These are phyloP conservation scores for Marmota flaviventris DNA, from an alignment of 2,113 vertebrate species.

Conservation along the genomic window DNA sequence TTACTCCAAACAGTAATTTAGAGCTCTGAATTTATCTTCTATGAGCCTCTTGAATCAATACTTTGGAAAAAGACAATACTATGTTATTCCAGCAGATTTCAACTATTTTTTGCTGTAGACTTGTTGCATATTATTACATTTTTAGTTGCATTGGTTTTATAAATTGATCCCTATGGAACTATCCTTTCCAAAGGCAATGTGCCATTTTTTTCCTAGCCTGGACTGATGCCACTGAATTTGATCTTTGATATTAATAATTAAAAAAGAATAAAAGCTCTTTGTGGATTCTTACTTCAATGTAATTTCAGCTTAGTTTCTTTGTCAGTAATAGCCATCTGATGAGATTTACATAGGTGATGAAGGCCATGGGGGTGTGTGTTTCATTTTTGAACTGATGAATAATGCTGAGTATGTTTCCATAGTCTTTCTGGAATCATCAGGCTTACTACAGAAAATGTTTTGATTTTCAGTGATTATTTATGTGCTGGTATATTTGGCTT, in stretches of 20 bases:
- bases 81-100: slow-evolving; percentile 26
- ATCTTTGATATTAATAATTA: slow-evolving; percentile 83
- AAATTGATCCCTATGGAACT: slow-evolving; percentile 53
- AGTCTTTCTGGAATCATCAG: neutral
- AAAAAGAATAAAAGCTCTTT: slow-evolving; percentile 69
- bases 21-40: slow-evolving; percentile 11
- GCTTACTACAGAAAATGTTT: neutral
- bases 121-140: slow-evolving; percentile 42
- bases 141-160: slow-evolving; percentile 57
- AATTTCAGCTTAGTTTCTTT: slow-evolving; percentile 44
- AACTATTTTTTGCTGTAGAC: slow-evolving; percentile 7
- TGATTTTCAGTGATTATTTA: neutral
- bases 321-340: slow-evolving; percentile 22
- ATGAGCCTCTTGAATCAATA: neutral
- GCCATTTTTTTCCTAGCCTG: slow-evolving; percentile 75
- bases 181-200: slow-evolving; percentile 66
- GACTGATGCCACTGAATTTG: slow-evolving; percentile 69
- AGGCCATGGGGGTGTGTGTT: neutral
- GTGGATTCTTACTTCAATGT: slow-evolving; percentile 54
- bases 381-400: slow-evolving; percentile 31
- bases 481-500: neutral
- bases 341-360: neutral
- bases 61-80: slow-evolving; percentile 13
- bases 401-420: neutral
- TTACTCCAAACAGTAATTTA: neutral